A percentile compares a stretch with the other conserved stretches of the same genome.
These are phyloP conservation scores for Mus minutoides DNA, from an alignment of 2,797 vertebrate species.

Conservation along the genomic window DNA sequence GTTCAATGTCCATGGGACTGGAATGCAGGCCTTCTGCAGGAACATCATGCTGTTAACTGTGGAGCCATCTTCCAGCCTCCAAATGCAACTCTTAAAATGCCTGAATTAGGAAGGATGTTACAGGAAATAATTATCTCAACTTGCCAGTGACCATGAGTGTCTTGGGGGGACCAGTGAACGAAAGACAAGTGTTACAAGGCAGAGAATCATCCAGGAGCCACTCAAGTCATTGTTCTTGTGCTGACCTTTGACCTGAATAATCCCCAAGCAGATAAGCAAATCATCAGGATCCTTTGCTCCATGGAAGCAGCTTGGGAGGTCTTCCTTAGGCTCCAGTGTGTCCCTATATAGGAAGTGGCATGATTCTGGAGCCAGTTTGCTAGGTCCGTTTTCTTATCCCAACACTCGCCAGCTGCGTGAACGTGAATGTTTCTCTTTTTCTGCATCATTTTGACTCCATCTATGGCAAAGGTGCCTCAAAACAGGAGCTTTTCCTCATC, in stretches of 20 bases:
- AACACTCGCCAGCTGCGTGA: neutral
- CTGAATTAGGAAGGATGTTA: neutral
- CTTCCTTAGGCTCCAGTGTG: neutral
- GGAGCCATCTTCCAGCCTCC: neutral
- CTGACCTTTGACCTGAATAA: conserved; percentile 24
- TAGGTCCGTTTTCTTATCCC: neutral
- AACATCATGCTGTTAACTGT: neutral
- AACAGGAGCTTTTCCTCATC: neutral
- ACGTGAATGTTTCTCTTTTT: neutral
- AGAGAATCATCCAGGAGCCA: neutral
- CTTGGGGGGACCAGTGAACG: neutral
- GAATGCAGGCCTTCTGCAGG: neutral
- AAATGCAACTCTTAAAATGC: neutral
- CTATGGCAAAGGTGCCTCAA: neutral
- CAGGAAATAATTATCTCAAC: neutral
- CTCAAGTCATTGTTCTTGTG: neutral
- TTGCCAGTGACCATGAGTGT: neutral
- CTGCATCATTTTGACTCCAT: neutral
- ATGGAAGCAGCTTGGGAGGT: neutral
- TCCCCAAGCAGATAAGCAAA: neutral
- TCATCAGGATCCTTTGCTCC: neutral
- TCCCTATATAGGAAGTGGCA: rapidly evolving
- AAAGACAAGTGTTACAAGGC: neutral
- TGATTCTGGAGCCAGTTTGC: neutral
- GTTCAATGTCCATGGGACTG: rapidly evolving